phyloP scores from a whole-genome alignment of 2,888 invertebrate genomes.

The Xanthorhoe spadicearia region DNA sequence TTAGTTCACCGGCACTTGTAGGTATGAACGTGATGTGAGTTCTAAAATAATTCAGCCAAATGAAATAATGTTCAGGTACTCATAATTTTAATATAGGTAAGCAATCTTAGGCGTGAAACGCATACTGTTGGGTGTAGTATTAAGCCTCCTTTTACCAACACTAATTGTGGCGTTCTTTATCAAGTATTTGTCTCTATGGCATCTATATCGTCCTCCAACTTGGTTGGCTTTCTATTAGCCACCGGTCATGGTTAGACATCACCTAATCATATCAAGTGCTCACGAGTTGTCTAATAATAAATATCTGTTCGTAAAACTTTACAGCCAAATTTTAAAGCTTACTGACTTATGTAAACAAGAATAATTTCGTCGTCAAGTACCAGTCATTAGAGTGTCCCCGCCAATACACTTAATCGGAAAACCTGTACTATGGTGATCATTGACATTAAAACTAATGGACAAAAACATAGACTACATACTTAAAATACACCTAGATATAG shows the following conservation, averaged over 20 bases:
- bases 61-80: background rate
- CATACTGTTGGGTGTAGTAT: no score
- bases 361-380: slow-evolving; percentile 14
- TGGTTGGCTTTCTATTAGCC: no score
- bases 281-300: no score
- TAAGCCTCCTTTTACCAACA: no score
- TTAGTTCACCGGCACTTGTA: slow-evolving; percentile 52
- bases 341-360: slow-evolving; percentile 8
- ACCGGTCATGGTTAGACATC: no score
- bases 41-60: slow-evolving; percentile 43
- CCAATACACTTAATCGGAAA: slow-evolving; percentile 12
- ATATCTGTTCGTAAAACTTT: background rate
- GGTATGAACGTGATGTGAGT: slow-evolving; percentile 59
- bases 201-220: no score
- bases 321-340: background rate
- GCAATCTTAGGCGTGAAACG: no score
- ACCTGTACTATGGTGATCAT: slow-evolving; percentile 7
- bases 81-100: background rate
- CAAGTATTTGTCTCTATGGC: no score
- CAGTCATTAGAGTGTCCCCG: slow-evolving; percentile 1
- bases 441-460: slow-evolving; percentile 3
- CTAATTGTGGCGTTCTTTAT: no score
- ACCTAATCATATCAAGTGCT: no score
- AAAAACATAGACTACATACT: background rate
- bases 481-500: no score